Conservation (phyloP, 1,140 invertebrate genomes). For the Thalassaphorura encarpata region DNA sequence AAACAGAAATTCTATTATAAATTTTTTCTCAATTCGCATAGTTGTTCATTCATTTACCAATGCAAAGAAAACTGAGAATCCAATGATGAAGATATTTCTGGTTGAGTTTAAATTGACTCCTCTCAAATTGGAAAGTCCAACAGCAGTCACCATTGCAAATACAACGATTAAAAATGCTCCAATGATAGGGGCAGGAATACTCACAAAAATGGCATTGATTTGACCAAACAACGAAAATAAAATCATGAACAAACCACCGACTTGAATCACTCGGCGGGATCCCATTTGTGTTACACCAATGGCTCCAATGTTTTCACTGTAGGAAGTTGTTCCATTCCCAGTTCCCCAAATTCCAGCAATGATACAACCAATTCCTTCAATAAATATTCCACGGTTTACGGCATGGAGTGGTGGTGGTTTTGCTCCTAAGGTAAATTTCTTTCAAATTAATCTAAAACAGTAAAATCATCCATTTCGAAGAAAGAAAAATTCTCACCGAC, state of each 20-base stretch:
- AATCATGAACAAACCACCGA: slow-evolving; percentile 64
- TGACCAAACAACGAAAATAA: slow-evolving; percentile 68
- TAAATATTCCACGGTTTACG: slow-evolving; percentile 59
- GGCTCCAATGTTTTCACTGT: slow-evolving; percentile 78
- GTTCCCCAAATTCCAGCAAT: slow-evolving; percentile 58
- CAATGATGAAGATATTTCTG: slow-evolving; percentile 73
- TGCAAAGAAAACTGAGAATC: slow-evolving; percentile 73
- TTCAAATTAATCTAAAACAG: neutral
- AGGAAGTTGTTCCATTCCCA: slow-evolving; percentile 55
- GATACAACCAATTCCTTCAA: slow-evolving; percentile 72
- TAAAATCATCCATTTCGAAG: neutral
- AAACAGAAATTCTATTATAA: no score
- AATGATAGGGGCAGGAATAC: slow-evolving; percentile 62
- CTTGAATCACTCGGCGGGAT: slow-evolving; percentile 55
- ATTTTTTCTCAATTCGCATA: slow-evolving; percentile 50
- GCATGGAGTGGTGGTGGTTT: slow-evolving; percentile 72
- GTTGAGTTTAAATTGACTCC: slow-evolving; percentile 70
- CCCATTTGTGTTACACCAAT: slow-evolving; percentile 36
- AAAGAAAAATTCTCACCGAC: no score
- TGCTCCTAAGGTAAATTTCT: slow-evolving; percentile 44
- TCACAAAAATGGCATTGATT: slow-evolving; percentile 72
- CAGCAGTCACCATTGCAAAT: slow-evolving; percentile 50
- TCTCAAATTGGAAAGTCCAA: slow-evolving; percentile 49
- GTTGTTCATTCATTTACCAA: slow-evolving; percentile 55
- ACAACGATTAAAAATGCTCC: slow-evolving; percentile 11